Base-by-base conservation (phyloP, 1,140 invertebrate genomes). In the Phymastichus coffea region DNA sequence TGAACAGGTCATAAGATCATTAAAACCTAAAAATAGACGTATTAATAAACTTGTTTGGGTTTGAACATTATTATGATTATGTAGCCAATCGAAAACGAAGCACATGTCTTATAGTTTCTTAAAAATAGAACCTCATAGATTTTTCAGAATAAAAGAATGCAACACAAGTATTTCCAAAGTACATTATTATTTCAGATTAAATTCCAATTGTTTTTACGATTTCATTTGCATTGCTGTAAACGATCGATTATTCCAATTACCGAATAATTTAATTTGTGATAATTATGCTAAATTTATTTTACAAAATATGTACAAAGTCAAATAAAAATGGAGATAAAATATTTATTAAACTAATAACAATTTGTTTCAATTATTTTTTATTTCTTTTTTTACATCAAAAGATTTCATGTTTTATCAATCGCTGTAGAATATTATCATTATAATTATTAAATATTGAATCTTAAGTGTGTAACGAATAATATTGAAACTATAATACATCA, bases 1-100 rank as follows among this genome's bases (percentile, higher is more conserved):
- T 1, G 1, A 20, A 43, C 6, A 23, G 12, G 19, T 54, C 22
- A 22, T 26, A 9, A 37, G 4, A 37, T 8, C 7, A 4, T 46
- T 17, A 26, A n/a, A 37, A 26, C n/a, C 4, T 55, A 25, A 37
- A 30, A 33, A 44, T 2, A 20, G 33, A 20, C 28, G n/a, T n/a
- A n/a, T n/a, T n/a, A 33, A 35, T 49, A 49, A 33, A 43, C 44
- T 33, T 46, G 25, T 23, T 57, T 47, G 28, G 23, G 4, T 38
- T 47, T 26, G 3, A 35, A 20, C 40, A 38, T 48, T 28, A 12
- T 57, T 26, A 15, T 37, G 2, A 44, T 2, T 2, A 1, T 12
- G 19, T 41, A 38, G 22, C 8, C 4, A 49, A 33, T 19, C 19
- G 12, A 49, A 33, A 1, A 40, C n/a, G 8, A 26, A n/a, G n/a